A percentile compares a stretch with the other conserved stretches of the same genome.
Conservation (phyloP, 2,797 vertebrate genomes). For the Phoeniculus purpureus region DNA sequence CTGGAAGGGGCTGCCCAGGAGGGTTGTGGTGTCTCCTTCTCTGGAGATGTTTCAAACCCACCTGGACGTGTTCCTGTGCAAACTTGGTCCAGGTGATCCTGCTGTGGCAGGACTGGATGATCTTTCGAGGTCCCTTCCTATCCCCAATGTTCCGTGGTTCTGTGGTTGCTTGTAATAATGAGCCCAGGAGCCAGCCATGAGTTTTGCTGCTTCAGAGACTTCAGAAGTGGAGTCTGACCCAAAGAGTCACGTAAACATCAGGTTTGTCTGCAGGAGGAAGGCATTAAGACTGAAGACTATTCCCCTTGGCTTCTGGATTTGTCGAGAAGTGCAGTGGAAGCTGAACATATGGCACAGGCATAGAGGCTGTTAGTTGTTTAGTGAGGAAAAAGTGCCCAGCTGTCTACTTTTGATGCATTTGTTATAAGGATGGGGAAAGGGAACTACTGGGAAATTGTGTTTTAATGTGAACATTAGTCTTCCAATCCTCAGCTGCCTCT, state of each 20-base stretch:
- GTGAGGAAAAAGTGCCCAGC: neutral
- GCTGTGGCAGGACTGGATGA: neutral
- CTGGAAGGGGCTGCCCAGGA: no score
- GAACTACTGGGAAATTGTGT: neutral
- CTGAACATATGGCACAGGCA: neutral
- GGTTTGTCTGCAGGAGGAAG: neutral
- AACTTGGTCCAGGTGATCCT: no score
- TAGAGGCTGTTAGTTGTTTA: neutral
- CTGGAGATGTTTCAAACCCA: no score
- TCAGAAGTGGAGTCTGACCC: neutral
- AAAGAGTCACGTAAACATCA: neutral
- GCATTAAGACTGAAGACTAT: neutral
- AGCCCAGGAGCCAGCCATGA: neutral
- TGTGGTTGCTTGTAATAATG: neutral
- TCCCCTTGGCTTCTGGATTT: neutral
- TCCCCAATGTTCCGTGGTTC: no score
- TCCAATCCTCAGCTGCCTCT: neutral
- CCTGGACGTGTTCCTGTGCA: no score
- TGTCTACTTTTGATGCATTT: neutral
- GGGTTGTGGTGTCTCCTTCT: no score
- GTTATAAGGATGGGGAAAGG: neutral
- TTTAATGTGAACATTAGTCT: conserved; percentile 1
- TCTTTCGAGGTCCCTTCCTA: no score
- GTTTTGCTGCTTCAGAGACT: neutral
- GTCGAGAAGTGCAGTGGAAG: neutral